Evolutionary conservation across 1,140 invertebrate species (phyloP), one percentile per base, ranked within the genome.

Genomic region (Drosophila quadrilineata): DNA sequence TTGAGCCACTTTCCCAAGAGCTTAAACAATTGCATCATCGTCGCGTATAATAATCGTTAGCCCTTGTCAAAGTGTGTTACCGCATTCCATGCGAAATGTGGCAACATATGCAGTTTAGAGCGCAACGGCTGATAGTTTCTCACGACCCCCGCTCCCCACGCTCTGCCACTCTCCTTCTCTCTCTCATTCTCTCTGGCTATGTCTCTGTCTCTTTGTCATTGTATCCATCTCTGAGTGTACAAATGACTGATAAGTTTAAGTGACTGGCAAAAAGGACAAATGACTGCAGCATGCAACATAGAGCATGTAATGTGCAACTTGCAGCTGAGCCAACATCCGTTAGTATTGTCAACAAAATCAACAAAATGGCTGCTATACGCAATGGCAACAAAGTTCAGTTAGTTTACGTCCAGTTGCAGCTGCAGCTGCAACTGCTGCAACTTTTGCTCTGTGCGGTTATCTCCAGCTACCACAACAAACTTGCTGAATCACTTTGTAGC

Each of bases 271-370:
- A 80, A 79, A 79, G 75, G 75, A 80, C 56, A 67, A 66, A 66
- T 50, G 50, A 53, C 38, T 43, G 29, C 17, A 29, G 36, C 46
- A 58, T 73, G 63, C 41, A 67, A 36, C 53, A 49, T 59, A 69
- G 60, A n/a, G 40, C 40, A 67, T 60, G n/a, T n/a, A n/a, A n/a
- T n/a, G n/a, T n/a, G n/a, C n/a, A n/a, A n/a, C n/a, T n/a, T n/a
- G 75, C 75, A 80, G 76, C 76, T 75, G 76, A 72, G 63, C 63
- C 68, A 79, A 74, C 71, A 82, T 80, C 76, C 76, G 76, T 82
- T 80, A 76, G 54, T 62, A 59, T 64, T 79, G 75, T 71, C 71
- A 71, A 79, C 75, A 77, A 70, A 74, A 60, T 76, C 73, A 66
- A 62, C 67, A 66, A 19, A 56, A 36, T 63, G 52, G 36, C 57